These are phyloP conservation scores for Pachyseris speciosa DNA, from an alignment of 64 coral and sea anemone species.

Conservation along the genomic window DNA sequence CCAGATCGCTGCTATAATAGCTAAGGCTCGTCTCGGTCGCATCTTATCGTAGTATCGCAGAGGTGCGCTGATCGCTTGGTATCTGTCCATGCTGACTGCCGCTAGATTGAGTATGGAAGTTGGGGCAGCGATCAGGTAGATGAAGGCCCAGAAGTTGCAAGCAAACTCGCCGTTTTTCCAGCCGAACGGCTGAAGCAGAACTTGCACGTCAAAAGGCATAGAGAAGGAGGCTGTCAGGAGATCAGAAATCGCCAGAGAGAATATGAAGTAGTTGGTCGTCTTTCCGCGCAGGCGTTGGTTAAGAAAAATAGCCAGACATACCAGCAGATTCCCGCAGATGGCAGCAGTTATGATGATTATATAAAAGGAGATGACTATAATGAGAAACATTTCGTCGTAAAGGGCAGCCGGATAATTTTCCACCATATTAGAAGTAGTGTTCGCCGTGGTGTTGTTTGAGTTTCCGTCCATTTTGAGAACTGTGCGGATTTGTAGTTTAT, in stretches of 20 bases:
- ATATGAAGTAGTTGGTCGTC: conserved; percentile 81
- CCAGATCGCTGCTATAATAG: conserved; percentile 75
- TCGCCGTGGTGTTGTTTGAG: not conserved
- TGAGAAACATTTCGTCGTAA: not conserved
- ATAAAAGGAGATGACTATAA: not conserved
- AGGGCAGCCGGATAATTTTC: too few relatives aligned
- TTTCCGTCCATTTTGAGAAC: not conserved
- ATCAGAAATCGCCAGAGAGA: conserved; percentile 89
- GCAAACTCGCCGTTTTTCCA: conserved; percentile 71
- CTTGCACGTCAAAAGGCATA: conserved; percentile 88
- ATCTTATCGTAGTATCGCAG: conserved; percentile 57
- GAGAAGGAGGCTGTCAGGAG: conserved; percentile 73
- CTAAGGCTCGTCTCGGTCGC: conserved; percentile 56
- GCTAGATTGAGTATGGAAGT: conserved; percentile 88
- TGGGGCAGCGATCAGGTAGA: conserved; percentile 86
- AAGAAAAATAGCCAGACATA: conserved; percentile 76
- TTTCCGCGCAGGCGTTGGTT: conserved; percentile 78
- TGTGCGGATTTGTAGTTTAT: not conserved
- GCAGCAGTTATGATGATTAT: conserved; percentile 60
- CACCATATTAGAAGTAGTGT: not conserved
- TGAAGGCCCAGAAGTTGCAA: conserved; percentile 77
- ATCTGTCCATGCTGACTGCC: conserved; percentile 92
- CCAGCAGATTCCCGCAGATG: conserved; percentile 81
- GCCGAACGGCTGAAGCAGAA: not conserved
- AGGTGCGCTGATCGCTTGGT: conserved; percentile 74